Conservation (phyloP, 2,113 vertebrate species). For the Semicossyphus pulcher region DNA sequence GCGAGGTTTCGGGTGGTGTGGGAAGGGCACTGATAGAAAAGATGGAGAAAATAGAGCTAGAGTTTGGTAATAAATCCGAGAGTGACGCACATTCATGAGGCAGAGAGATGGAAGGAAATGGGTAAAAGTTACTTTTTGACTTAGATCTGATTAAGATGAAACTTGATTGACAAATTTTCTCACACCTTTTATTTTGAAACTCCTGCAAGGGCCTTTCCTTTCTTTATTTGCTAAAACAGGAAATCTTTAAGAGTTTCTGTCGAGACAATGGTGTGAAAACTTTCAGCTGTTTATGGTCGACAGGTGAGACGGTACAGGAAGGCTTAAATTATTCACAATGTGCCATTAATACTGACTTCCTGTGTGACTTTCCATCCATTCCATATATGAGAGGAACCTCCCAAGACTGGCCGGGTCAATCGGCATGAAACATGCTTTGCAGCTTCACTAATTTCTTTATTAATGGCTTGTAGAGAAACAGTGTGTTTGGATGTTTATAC, state of each 20-base stretch:
- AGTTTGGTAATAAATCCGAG: constrained; percentile 55
- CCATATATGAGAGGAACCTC: too few relatives aligned
- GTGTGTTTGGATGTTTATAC: not conserved
- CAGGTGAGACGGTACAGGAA: constrained; percentile 4
- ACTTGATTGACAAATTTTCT: not conserved
- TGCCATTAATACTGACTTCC: not conserved
- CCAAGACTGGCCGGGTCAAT: not conserved
- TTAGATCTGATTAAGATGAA: constrained; percentile 7
- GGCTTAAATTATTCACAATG: constrained; percentile 29
- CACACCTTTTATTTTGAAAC: not conserved
- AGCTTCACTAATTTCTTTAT: not conserved
- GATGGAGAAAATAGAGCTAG: not conserved
- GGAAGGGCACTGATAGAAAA: constrained; percentile 42
- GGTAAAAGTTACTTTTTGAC: constrained; percentile 11
- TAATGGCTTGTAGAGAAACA: not conserved
- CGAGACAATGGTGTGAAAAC: too few relatives aligned
- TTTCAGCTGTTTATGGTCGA: not conserved
- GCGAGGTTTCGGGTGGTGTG: constrained; percentile 26
- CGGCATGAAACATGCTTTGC: not conserved
- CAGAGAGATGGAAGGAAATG: constrained; percentile 38
- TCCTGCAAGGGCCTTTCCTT: too few relatives aligned
- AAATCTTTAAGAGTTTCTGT: not conserved
- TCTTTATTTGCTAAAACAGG: not conserved
- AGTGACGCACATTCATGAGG: constrained; percentile 59
- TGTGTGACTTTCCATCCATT: not conserved